phyloP scores from a whole-genome alignment of 2,888 invertebrate species.

The Synanthedon myopaeformis region DNA sequence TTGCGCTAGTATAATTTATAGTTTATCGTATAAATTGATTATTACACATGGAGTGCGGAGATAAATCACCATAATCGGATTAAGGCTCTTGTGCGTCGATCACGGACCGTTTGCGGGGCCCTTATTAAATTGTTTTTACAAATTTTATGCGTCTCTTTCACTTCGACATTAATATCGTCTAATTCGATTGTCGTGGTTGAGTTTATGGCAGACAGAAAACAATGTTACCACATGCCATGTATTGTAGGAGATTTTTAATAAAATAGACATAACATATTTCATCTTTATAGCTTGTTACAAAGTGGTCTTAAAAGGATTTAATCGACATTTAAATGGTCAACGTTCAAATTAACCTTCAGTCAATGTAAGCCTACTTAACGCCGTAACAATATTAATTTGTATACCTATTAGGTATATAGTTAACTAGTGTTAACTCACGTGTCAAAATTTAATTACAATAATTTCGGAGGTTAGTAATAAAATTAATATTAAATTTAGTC shows the following conservation, averaged over 20 bases:
- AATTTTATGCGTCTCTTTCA: constrained; percentile 11
- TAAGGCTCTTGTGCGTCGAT: constrained; percentile 8
- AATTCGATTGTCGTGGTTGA: constrained; percentile 2
- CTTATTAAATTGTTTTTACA: constrained; percentile 25
- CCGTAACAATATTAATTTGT: too few species aligned
- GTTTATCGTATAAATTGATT: constrained; percentile 59
- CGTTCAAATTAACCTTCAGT: background rate
- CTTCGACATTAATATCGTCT: constrained; percentile 7
- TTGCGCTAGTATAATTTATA: constrained; percentile 47
- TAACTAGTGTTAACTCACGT: too few species aligned
- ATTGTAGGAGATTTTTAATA: too few species aligned
- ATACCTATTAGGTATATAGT: too few species aligned
- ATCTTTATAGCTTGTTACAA: background rate
- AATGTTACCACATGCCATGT: too few species aligned
- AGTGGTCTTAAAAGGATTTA: background rate
- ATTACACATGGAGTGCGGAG: constrained; percentile 39
- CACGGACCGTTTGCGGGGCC: constrained; percentile 14
- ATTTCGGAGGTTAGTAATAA: too few species aligned
- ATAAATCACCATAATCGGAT: constrained; percentile 55
- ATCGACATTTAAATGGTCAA: too few species aligned
- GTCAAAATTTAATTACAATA: too few species aligned
- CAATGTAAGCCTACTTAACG: background rate
- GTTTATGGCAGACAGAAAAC: background rate
- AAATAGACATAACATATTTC: too few species aligned
- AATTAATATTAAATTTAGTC: too few species aligned